A percentile compares a stretch with the other conserved stretches of the same genome.
phyloP scores from a whole-genome alignment of 1,140 invertebrate genomes.

The Metaphire vulgaris region DNA sequence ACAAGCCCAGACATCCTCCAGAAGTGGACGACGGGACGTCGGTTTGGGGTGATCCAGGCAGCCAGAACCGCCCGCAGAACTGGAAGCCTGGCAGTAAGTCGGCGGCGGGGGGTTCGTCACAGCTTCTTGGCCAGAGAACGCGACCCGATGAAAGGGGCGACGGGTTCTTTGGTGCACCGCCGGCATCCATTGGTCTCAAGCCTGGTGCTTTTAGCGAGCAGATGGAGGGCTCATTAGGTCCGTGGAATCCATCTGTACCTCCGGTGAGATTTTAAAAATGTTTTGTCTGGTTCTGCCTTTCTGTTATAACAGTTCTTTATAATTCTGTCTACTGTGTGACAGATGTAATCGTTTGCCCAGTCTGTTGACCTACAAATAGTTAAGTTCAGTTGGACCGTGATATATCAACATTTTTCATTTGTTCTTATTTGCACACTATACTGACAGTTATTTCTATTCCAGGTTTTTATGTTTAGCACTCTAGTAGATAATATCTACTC shows the following conservation, averaged over 20 bases:
- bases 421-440: too few relatives aligned
- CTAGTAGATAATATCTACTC: too few relatives aligned
- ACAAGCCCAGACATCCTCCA: conserved; percentile 36
- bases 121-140: neutral
- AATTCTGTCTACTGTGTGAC: too few relatives aligned
- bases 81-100: neutral
- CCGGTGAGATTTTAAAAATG: conserved; percentile 1
- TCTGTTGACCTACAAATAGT: too few relatives aligned
- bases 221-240: neutral
- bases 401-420: too few relatives aligned
- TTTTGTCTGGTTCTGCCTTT: too few relatives aligned
- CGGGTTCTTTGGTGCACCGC: neutral
- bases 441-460: too few relatives aligned
- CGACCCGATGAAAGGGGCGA: neutral
- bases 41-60: conserved; percentile 8
- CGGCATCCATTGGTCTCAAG: neutral
- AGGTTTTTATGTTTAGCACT: too few relatives aligned
- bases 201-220: neutral
- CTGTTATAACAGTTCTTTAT: too few relatives aligned
- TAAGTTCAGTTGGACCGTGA: too few relatives aligned
- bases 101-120: neutral
- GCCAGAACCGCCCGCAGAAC: conserved; percentile 4
- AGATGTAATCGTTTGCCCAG: too few relatives aligned
- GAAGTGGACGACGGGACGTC: conserved; percentile 19
- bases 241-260: neutral